These are phyloP conservation scores for Urocyon cinereoargenteus DNA, from an alignment of 2,797 vertebrate genomes.

Conservation along the genomic window DNA sequence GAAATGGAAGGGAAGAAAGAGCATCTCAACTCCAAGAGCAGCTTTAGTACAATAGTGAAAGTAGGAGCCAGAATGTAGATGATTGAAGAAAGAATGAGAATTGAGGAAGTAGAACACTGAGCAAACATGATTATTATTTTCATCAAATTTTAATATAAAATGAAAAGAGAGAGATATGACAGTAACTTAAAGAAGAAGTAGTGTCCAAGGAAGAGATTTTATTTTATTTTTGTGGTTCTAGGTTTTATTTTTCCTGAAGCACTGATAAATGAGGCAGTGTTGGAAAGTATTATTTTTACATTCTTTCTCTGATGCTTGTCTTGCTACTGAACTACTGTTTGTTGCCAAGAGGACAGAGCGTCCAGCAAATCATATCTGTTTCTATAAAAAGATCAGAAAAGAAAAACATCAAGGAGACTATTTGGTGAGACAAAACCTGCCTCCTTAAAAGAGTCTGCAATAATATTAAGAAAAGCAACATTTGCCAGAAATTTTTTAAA, in stretches of 20 bases:
- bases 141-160: conserved; percentile 51
- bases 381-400: conserved; percentile 83
- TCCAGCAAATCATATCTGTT: conserved; percentile 75
- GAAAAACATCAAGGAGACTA: conserved; percentile 73
- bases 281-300: conserved; percentile 77
- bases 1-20: not conserved
- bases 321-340: conserved; percentile 73
- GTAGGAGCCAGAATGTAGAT: not conserved
- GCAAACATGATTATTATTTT: conserved; percentile 34
- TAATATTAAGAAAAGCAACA: conserved; percentile 48
- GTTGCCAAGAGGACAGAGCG: conserved; percentile 76
- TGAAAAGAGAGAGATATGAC: not conserved
- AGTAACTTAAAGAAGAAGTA: conserved; percentile 1
- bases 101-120: conserved; percentile 23
- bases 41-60: not conserved
- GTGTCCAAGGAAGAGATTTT: conserved; percentile 2
- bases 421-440: conserved; percentile 60
- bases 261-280: conserved; percentile 61
- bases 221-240: conserved; percentile 47
- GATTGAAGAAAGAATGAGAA: not conserved
- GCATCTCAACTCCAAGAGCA: not conserved
- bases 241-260: conserved; percentile 58
- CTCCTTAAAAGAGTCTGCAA: conserved; percentile 55
- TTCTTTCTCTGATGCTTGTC: conserved; percentile 78
- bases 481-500: conserved; percentile 50